These are phyloP conservation scores for Loripinus fragilis DNA, from an alignment of 2,888 invertebrate species.

Conservation along the genomic window DNA sequence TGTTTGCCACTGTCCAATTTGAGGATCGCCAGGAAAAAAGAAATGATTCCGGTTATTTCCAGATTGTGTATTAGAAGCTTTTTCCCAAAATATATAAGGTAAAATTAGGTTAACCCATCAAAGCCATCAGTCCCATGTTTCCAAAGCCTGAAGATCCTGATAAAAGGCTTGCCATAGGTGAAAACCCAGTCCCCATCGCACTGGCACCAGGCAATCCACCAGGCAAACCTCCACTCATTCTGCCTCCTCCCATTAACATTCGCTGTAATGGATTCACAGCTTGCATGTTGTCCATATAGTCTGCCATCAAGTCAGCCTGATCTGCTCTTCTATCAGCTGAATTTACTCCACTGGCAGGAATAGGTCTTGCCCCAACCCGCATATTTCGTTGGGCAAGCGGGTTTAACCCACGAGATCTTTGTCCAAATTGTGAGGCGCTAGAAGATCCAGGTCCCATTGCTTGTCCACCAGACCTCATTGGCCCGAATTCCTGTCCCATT, in stretches of 20 bases:
- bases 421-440: background rate
- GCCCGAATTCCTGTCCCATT: background rate
- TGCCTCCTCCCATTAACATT: background rate
- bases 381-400: background rate
- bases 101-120: background rate
- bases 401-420: too few relatives aligned
- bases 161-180: background rate
- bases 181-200: background rate
- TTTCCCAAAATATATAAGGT: too few relatives aligned
- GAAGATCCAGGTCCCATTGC: background rate
- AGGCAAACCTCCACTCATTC: background rate
- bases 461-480: background rate
- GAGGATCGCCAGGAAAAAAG: too few relatives aligned
- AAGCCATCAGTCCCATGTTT: background rate
- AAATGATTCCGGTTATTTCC: too few relatives aligned
- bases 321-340: conserved; percentile 18
- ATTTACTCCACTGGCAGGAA: background rate
- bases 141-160: background rate
- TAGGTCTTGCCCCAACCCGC: background rate
- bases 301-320: conserved; percentile 22
- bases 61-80: too few relatives aligned
- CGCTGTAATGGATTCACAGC: conserved; percentile 16
- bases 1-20: too few relatives aligned
- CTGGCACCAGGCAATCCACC: too few relatives aligned
- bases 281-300: conserved; percentile 25